Base-by-base conservation (phyloP, 1,140 invertebrate genomes). In the Metaphire vulgaris region DNA sequence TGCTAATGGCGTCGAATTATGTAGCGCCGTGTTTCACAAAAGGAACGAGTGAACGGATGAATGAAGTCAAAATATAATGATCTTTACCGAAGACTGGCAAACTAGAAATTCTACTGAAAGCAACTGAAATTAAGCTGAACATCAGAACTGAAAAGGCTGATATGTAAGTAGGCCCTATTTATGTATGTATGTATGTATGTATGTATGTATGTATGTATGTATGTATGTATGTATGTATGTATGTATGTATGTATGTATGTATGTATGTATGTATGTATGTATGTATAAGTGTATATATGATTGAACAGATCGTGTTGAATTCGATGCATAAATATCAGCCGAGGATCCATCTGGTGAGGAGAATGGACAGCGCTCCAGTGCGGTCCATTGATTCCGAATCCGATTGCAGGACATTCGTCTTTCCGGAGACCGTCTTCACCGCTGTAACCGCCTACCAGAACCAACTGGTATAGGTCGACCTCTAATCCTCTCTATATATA, bases 241-340 rank as follows among this genome's bases (percentile, higher is more conserved):
- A 56, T 56, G 21, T 56, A 56, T 56, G 21, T 56, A 56, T 56
- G 21, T 56, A 56, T 56, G 21, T 56, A 56, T 56, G 21, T 56
- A 56, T 56, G 21, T 56, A 56, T 56, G 21, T 56, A 56, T 56
- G 21, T 56, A 56, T 56, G 21, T 56, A 56, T 56, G 21, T 56
- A 56, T 56, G 21, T 56, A 56, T 56, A 56, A 12, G 21, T 56
- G 21, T 56, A 56, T 56, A 56, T 56, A 56, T 56, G 21, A 12
- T 12, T 56, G 21, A 12, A 56, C 81, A 98, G 96, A 92, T 98
- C 83, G 93, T 98, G 76, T 87, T 99, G 65, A 98, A 98, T 84
- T 98, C 95, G 14, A 99, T 98, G 96, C 96, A 98, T 89, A 94
- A 97, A 86, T 98, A 99, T 86, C 96, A 98, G 83, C 96, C 97